Evolutionary conservation across 1,140 invertebrate genomes (phyloP).

Genomic region (Drosophila pandora): DNA sequence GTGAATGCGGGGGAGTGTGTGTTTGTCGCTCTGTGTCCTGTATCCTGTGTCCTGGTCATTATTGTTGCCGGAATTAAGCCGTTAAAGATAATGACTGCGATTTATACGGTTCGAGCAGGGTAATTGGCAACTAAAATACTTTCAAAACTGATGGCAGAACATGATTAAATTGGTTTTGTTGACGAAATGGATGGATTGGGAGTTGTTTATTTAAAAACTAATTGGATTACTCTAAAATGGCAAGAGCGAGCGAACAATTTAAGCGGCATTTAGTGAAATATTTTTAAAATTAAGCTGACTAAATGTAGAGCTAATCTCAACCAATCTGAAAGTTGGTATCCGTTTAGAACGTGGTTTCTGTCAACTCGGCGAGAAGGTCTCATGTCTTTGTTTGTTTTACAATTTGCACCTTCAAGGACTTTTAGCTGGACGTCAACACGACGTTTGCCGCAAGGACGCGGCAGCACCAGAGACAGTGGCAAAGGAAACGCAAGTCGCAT

Average conservation of each 20-base stretch:
- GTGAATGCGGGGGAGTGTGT: slow-evolving; percentile 2
- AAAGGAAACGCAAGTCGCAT: slow-evolving; percentile 69
- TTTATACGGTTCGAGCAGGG: slow-evolving; percentile 56
- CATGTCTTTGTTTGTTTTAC: slow-evolving; percentile 47
- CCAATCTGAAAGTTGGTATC: neutral
- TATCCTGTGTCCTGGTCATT: slow-evolving; percentile 20
- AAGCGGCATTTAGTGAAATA: neutral
- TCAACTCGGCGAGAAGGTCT: slow-evolving; percentile 20
- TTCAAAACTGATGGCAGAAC: slow-evolving; percentile 45
- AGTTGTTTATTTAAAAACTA: slow-evolving; percentile 13
- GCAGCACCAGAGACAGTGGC: neutral
- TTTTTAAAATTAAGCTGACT: neutral
- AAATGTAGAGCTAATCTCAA: neutral
- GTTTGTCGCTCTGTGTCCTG: slow-evolving; percentile 1
- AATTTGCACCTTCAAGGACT: slow-evolving; percentile 54
- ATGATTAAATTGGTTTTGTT: slow-evolving; percentile 22
- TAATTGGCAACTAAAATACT: slow-evolving; percentile 66
- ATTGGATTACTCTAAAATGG: slow-evolving; percentile 5
- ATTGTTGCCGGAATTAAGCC: slow-evolving; percentile 55
- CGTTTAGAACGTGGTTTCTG: slow-evolving; percentile 20
- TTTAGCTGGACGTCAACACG: slow-evolving; percentile 47
- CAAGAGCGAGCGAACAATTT: neutral
- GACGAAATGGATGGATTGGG: slow-evolving; percentile 8
- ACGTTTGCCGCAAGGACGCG: slow-evolving; percentile 22
- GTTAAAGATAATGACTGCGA: slow-evolving; percentile 71